Evolutionary conservation across 2,888 invertebrate species (phyloP).

Genomic region (Drosophila algonquin): DNA sequence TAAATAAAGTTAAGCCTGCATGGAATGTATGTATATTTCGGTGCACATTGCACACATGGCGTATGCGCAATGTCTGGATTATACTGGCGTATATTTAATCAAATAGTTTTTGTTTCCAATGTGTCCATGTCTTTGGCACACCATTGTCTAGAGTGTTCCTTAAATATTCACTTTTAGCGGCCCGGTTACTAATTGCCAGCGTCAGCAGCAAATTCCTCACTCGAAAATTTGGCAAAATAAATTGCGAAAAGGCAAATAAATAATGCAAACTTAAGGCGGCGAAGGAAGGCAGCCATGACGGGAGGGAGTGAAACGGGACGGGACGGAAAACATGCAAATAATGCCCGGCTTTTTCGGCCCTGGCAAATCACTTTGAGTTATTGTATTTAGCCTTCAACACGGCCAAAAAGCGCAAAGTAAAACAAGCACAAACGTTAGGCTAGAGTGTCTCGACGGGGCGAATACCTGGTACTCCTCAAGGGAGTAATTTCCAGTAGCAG

Average conservation of each 20-base stretch:
- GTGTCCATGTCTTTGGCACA: not conserved
- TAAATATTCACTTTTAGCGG: constrained; percentile 13
- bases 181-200: constrained; percentile 37
- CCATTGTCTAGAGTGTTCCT: not conserved
- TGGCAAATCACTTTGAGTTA: constrained; percentile 78
- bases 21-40: no score
- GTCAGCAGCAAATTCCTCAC: constrained; percentile 34
- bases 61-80: constrained; percentile 46
- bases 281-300: constrained; percentile 1
- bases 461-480: not conserved
- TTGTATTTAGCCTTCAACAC: constrained; percentile 68
- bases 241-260: constrained; percentile 51
- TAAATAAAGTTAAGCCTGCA: constrained; percentile 27
- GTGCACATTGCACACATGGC: constrained; percentile 17
- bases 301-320: not conserved
- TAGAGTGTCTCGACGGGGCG: not conserved
- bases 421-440: not conserved
- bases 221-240: constrained; percentile 43
- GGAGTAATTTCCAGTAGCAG: not conserved
- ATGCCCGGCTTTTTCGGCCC: constrained; percentile 43
- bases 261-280: constrained; percentile 39
- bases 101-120: constrained; percentile 4
- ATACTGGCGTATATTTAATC: constrained; percentile 21
- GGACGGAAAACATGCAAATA: constrained; percentile 63
- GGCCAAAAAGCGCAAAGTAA: constrained; percentile 51